Percentiles rank a stretch among this genome's conserved stretches.
These are phyloP conservation scores for Panulirus ornatus DNA, from an alignment of 1,140 invertebrate species.

Conservation along the genomic window DNA sequence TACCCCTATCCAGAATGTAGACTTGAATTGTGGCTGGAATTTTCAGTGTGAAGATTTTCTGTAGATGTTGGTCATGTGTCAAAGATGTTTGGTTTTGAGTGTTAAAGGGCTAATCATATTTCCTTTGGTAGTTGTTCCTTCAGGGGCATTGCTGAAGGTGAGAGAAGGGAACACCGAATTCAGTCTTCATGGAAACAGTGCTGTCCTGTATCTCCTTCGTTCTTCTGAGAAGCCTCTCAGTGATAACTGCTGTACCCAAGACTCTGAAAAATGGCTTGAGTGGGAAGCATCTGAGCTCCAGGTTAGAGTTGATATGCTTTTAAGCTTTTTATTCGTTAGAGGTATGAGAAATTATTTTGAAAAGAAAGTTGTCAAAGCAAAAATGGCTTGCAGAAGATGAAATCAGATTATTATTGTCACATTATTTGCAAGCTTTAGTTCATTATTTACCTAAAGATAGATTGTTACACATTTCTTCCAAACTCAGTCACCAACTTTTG, in stretches of 20 bases:
- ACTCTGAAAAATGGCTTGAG: slow-evolving; percentile 47
- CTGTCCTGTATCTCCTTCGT: slow-evolving; percentile 33
- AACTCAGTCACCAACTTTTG: no score
- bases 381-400: no score
- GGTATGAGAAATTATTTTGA: no score
- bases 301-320: slow-evolving; percentile 10
- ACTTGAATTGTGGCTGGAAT: background rate
- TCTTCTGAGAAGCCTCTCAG: background rate
- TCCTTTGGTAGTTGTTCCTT: background rate
- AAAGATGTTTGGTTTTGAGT: background rate
- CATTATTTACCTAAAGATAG: no score
- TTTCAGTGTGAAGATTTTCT: background rate
- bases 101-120: background rate
- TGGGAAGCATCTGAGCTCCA: slow-evolving; percentile 54
- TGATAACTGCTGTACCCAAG: background rate
- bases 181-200: slow-evolving; percentile 51
- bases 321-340: no score
- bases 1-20: no score
- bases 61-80: background rate
- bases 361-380: no score
- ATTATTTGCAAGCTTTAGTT: no score
- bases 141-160: slow-evolving; percentile 36
- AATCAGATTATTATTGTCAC: no score
- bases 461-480: no score
- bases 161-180: slow-evolving; percentile 18